phyloP scores from a whole-genome alignment of 2,888 invertebrate genomes.

The Priocnemis perturbator region DNA sequence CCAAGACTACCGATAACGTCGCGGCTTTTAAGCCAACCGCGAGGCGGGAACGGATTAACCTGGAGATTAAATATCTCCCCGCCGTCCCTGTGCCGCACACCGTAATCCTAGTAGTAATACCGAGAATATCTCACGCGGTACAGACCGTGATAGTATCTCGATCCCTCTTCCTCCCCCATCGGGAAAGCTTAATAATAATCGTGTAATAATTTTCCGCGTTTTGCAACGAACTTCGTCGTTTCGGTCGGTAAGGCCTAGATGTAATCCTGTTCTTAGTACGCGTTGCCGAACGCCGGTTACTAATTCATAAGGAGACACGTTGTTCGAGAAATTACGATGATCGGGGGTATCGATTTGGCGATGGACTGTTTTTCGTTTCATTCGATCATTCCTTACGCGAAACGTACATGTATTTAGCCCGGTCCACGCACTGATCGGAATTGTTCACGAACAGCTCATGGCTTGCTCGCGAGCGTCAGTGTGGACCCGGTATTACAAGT shows the following conservation, averaged over 20 bases:
- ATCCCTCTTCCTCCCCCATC: conserved; percentile 12
- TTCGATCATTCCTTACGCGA: too few species aligned
- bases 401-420: too few species aligned
- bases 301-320: too few species aligned
- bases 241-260: not conserved
- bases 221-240: conserved; percentile 5
- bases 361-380: too few species aligned
- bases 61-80: conserved; percentile 21
- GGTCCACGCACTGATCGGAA: too few species aligned
- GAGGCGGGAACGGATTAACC: conserved; percentile 22
- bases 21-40: conserved; percentile 19
- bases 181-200: conserved; percentile 15
- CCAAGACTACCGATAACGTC: conserved; percentile 16
- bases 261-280: too few species aligned
- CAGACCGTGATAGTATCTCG: conserved; percentile 7
- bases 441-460: too few species aligned
- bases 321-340: too few species aligned
- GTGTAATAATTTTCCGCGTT: not conserved
- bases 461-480: too few species aligned
- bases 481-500: too few species aligned
- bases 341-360: too few species aligned
- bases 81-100: not conserved
- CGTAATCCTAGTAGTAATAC: conserved; percentile 19
- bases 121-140: conserved; percentile 18
- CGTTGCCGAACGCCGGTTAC: too few species aligned